Conservation (phyloP, 2,797 vertebrate genomes). For the Clarias pachynema region DNA sequence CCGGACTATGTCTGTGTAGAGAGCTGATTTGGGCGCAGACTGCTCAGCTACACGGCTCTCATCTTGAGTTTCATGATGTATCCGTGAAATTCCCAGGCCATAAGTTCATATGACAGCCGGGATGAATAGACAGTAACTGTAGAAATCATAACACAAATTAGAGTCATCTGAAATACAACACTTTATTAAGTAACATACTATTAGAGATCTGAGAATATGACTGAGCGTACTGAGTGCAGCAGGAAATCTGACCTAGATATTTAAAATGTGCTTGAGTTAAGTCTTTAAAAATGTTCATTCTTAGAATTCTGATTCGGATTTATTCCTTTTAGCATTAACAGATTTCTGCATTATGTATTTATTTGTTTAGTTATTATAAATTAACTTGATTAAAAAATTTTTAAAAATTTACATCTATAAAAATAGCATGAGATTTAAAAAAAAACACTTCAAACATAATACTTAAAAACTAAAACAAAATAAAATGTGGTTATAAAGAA, state of each 20-base stretch:
- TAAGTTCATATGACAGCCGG: slow-evolving; percentile 37
- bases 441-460: neutral
- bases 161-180: slow-evolving; percentile 51
- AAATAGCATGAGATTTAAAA: neutral
- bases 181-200: slow-evolving; percentile 29
- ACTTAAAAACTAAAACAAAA: neutral
- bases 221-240: neutral
- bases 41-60: neutral
- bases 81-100: slow-evolving; percentile 62
- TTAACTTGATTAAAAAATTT: no score
- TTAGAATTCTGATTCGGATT: neutral
- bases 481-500: neutral
- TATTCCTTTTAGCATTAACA: neutral
- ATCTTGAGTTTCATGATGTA: slow-evolving; percentile 71
- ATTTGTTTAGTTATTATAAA: neutral
- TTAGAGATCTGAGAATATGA: slow-evolving; percentile 22
- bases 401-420: neutral
- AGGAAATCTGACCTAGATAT: neutral
- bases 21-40: slow-evolving; percentile 4
- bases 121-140: slow-evolving; percentile 55
- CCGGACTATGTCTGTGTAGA: slow-evolving; percentile 64
- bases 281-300: neutral
- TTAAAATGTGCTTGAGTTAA: neutral
- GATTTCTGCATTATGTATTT: neutral
- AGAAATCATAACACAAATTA: slow-evolving; percentile 48